Evolutionary conservation across 2,797 vertebrate species (phyloP), one percentile per base, ranked within the genome.

Genomic region (Psittacula derbiana): DNA sequence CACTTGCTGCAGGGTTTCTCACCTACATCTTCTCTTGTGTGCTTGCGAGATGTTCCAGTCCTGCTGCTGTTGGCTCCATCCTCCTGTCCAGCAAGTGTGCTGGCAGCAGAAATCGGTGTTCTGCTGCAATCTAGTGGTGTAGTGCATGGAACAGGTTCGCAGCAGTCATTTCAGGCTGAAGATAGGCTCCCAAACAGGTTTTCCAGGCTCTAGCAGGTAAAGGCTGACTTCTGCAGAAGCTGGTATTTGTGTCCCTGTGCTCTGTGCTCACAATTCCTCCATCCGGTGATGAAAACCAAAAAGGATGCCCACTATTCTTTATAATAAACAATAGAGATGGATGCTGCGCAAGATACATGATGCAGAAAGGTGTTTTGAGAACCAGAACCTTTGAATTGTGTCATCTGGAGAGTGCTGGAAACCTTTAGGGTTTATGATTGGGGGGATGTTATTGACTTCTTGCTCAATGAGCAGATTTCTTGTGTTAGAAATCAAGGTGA

Each of bases 111-210:
- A 91, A 62, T 1, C 5, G 46, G 72, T 82, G 79, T 44, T 95
- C 25, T 97, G 94, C 97, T 97, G 97, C 97, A 66, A 91, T 65
- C 97, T 97, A 97, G 95, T 79, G 97, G 97, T 19, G 71, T 5
- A 86, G 52, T 17, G 4, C 41, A 4, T 3, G 38, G 49, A 72
- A 16, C 10, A 28, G 10, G 2, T 53, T 60, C 60, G 1, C 6
- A 57, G 30, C 11, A 36, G 47, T 49, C 4, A 1, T 27, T 72
- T 24, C 61, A 31, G 76, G 46, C 13, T 62, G 57, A 41, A 64
- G 47, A 16, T 2, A 6, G 30, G 19, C 8, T 55, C 27, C 64
- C 52, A 5, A 1, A 10, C 7, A 4, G 43, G 20, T 50, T 57
- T 80, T 75, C 28, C 47, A 38, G 30, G n/a, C 3, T 60, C 62